Percentiles rank a stretch among this genome's conserved stretches.
Conservation (phyloP, 2,888 invertebrate species). For the Tortrix viridana region DNA sequence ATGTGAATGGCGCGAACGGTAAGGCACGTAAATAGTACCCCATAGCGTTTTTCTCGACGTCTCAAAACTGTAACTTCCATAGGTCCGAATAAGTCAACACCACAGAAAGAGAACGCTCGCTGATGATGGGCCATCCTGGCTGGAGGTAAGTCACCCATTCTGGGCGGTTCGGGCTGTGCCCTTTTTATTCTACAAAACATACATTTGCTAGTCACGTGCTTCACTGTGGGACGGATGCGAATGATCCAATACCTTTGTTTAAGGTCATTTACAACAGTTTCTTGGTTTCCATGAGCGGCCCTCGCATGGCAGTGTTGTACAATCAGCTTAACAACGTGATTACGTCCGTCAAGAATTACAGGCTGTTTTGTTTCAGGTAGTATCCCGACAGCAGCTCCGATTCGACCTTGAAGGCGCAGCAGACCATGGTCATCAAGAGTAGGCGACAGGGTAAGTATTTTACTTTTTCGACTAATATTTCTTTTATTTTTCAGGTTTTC, state of each 20-base stretch:
- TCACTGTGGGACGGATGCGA: constrained; percentile 25
- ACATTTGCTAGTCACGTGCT: constrained; percentile 7
- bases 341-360: neutral
- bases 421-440: constrained; percentile 5
- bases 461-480: constrained; percentile 2
- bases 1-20: constrained; percentile 13
- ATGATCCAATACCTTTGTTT: constrained; percentile 30
- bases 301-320: neutral
- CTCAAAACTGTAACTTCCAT: constrained; percentile 9
- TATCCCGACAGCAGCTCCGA: neutral
- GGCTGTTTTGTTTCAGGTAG: neutral
- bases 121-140: constrained; percentile 7
- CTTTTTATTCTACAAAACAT: constrained; percentile 4
- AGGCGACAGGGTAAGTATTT: constrained; percentile 12
- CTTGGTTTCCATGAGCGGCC: constrained; percentile 5
- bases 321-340: neutral
- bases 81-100: neutral
- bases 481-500: neutral
- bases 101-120: neutral
- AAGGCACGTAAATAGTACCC: constrained; percentile 18
- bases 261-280: constrained; percentile 25
- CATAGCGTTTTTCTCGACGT: constrained; percentile 13
- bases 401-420: constrained; percentile 7
- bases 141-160: constrained; percentile 19
- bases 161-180: constrained; percentile 5